A percentile compares a stretch with the other conserved stretches of the same genome.
Evolutionary conservation across 2,888 invertebrate genomes (phyloP).

Genomic region (Drosophila tanythrix): DNA sequence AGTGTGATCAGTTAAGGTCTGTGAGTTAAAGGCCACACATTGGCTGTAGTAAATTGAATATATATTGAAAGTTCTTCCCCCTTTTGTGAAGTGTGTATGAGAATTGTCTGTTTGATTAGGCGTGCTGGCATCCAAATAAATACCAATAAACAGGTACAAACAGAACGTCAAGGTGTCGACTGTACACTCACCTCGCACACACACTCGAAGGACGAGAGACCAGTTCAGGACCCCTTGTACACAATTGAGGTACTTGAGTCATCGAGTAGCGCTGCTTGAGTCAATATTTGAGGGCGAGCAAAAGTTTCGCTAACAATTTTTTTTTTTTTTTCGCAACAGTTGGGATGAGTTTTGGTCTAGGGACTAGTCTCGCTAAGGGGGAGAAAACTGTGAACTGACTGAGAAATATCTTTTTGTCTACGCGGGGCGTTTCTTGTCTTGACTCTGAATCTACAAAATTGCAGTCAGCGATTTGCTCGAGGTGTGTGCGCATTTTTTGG

Average conservation of each 20-base stretch:
- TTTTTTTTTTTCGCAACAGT: slow-evolving; percentile 35
- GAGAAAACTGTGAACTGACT: not conserved
- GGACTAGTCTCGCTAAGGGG: slow-evolving; percentile 21
- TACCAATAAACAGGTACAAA: slow-evolving; percentile 67
- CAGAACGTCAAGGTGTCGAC: slow-evolving; percentile 72
- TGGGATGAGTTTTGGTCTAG: slow-evolving; percentile 22
- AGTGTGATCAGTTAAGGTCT: not conserved
- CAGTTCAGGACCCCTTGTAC: not conserved
- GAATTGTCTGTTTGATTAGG: slow-evolving; percentile 72
- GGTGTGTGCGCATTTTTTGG: slow-evolving; percentile 13
- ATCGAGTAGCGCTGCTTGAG: slow-evolving; percentile 53
- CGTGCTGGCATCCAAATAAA: slow-evolving; percentile 74
- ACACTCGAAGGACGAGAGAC: not conserved
- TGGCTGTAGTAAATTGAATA: slow-evolving; percentile 8
- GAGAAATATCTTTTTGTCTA: slow-evolving; percentile 19
- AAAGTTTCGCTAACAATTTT: slow-evolving; percentile 71
- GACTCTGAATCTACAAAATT: slow-evolving; percentile 47
- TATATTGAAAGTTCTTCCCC: slow-evolving; percentile 18
- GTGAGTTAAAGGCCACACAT: not conserved
- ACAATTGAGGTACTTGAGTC: slow-evolving; percentile 59
- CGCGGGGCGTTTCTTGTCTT: slow-evolving; percentile 40
- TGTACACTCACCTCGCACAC: slow-evolving; percentile 58
- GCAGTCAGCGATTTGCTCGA: slow-evolving; percentile 10
- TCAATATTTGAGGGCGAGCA: slow-evolving; percentile 64
- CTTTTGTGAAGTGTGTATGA: slow-evolving; percentile 25